A percentile compares a stretch with the other conserved stretches of the same genome.
Conservation (phyloP, 2,113 vertebrate species). For the Cochlearius cochlearius region DNA sequence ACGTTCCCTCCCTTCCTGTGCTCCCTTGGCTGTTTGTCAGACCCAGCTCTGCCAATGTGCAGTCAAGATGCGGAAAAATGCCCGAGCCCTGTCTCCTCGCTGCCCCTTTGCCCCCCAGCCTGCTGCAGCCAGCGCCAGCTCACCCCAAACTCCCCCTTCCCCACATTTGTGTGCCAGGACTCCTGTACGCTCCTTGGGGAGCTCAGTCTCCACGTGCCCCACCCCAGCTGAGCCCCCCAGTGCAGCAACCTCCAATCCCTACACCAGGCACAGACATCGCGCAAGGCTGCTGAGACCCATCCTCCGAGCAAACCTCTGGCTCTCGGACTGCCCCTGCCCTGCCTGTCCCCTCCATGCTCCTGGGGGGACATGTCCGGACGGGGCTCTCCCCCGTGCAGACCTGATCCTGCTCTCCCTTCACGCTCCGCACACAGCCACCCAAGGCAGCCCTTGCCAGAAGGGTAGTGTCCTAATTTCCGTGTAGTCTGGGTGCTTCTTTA, state of each 20-base stretch:
- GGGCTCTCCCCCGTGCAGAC: neutral
- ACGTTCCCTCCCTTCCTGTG: neutral
- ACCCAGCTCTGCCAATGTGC: neutral
- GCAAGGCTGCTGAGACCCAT: neutral
- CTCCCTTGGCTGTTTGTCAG: neutral
- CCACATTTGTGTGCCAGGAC: neutral
- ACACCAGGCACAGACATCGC: neutral
- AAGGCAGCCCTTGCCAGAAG: neutral
- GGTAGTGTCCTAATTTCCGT: neutral
- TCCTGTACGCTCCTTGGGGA: neutral
- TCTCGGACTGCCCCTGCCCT: neutral
- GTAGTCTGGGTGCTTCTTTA: neutral
- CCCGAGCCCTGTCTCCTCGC: neutral
- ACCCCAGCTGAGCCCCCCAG: neutral
- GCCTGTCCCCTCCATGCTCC: neutral
- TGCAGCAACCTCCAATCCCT: neutral
- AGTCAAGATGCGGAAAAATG: neutral
- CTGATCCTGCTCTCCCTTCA: neutral
- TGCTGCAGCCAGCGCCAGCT: neutral
- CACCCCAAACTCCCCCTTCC: neutral
- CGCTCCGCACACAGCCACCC: accelerated
- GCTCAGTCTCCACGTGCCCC: accelerated
- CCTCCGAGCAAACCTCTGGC: neutral
- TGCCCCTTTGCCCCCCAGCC: neutral
- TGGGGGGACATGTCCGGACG: neutral